Percentiles rank a stretch among this genome's conserved stretches.
phyloP scores from a whole-genome alignment of 2,797 vertebrate species.

The Jordanella pulchra region DNA sequence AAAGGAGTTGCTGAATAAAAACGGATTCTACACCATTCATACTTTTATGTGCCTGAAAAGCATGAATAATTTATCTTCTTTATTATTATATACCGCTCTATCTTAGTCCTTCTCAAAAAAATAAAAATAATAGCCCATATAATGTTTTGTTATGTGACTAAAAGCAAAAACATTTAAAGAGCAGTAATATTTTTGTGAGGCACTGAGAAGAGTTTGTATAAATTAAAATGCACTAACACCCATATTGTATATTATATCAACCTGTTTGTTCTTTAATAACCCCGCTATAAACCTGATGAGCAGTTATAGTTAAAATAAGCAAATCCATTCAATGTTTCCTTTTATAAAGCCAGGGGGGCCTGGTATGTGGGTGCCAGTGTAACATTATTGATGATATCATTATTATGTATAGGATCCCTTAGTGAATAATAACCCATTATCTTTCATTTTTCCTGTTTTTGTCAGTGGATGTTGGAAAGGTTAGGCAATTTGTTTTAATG shows the following conservation, averaged over 20 bases:
- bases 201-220: no score
- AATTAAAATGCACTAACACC: no score
- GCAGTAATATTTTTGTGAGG: not conserved
- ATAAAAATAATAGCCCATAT: not conserved
- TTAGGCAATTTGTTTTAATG: conserved; percentile 87
- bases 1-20: not conserved
- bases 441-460: conserved; percentile 86
- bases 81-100: not conserved
- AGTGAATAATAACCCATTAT: conserved; percentile 85
- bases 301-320: conserved; percentile 78
- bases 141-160: not conserved
- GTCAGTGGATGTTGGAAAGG: conserved; percentile 84
- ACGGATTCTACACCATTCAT: not conserved
- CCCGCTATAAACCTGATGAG: conserved; percentile 59
- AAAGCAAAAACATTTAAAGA: not conserved
- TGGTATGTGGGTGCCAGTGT: conserved; percentile 59
- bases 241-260: conserved; percentile 3
- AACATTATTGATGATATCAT: conserved; percentile 84
- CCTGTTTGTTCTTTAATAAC: conserved; percentile 30
- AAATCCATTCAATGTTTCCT: conserved; percentile 77
- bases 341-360: conserved; percentile 69
- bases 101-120: not conserved
- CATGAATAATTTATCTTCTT: not conserved
- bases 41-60: not conserved
- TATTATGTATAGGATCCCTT: conserved; percentile 83